These are phyloP conservation scores for Butorides virescens DNA, from an alignment of 2,113 vertebrate species.

Conservation along the genomic window DNA sequence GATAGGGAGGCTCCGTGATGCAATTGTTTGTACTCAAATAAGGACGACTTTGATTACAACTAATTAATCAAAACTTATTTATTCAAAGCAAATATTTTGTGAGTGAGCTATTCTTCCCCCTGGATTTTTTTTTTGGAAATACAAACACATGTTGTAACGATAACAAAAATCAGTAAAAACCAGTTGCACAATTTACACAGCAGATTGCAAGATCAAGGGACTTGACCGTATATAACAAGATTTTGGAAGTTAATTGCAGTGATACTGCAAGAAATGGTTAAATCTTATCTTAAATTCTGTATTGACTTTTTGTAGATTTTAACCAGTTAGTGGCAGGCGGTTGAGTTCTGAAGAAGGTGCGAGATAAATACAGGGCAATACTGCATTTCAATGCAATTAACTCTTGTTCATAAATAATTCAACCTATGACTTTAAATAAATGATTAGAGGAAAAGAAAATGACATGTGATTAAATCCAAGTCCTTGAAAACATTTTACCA, in stretches of 20 bases:
- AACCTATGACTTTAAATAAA: constrained; percentile 35
- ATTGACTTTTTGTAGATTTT: neutral
- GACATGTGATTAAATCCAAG: constrained; percentile 9
- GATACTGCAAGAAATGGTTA: neutral
- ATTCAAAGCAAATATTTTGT: neutral
- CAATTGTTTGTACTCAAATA: neutral
- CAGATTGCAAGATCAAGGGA: neutral
- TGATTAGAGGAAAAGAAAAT: constrained; percentile 41
- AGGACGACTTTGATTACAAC: neutral
- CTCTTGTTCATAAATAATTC: constrained; percentile 46
- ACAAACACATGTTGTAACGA: neutral
- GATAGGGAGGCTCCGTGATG: neutral
- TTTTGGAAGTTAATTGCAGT: neutral
- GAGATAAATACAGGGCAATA: neutral
- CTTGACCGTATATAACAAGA: neutral
- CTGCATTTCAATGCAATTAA: constrained; percentile 35
- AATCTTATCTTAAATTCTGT: neutral
- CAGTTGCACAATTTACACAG: neutral
- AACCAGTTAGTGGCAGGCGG: neutral
- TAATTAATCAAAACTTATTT: neutral
- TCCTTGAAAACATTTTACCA: constrained; percentile 17
- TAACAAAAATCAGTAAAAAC: neutral
- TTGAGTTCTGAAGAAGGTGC: neutral
- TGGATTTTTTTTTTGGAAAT: neutral
- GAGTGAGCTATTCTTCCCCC: neutral